Conservation (phyloP, 2,113 vertebrate genomes). For the Tragelaphus imberbis region DNA sequence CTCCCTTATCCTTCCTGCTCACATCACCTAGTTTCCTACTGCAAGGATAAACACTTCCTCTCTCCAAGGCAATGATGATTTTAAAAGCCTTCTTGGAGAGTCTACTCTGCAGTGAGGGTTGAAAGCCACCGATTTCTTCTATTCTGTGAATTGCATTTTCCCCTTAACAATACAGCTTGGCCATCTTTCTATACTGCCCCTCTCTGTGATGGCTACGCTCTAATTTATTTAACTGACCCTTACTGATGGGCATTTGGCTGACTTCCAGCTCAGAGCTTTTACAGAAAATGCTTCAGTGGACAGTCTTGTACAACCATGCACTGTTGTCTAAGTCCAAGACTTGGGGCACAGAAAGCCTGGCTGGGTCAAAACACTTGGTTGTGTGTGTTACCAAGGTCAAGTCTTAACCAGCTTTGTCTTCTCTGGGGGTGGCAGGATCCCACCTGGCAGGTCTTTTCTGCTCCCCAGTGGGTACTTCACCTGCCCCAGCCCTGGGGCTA, state of each 20-base stretch:
- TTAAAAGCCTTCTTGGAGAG: neutral
- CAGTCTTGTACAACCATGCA: neutral
- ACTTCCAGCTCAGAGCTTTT: neutral
- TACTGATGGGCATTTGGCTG: neutral
- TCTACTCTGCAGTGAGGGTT: neutral
- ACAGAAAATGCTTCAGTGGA: neutral
- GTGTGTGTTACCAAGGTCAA: neutral
- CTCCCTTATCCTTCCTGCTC: neutral
- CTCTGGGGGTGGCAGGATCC: neutral
- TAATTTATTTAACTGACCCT: neutral
- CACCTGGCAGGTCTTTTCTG: neutral
- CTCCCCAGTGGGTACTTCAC: neutral
- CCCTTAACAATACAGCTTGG: neutral
- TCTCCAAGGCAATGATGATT: neutral
- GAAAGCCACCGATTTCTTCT: neutral
- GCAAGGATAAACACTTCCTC: neutral
- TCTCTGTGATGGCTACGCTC: accelerated
- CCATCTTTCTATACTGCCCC: neutral
- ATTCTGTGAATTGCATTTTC: neutral
- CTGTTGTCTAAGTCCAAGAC: neutral
- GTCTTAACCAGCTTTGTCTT: neutral
- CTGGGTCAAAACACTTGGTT: neutral
- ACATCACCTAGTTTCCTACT: neutral
- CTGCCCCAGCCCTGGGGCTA: neutral
- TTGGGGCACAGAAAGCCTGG: neutral